These are phyloP conservation scores for Euglossa dilemma DNA, from an alignment of 1,140 invertebrate species.

Conservation along the genomic window DNA sequence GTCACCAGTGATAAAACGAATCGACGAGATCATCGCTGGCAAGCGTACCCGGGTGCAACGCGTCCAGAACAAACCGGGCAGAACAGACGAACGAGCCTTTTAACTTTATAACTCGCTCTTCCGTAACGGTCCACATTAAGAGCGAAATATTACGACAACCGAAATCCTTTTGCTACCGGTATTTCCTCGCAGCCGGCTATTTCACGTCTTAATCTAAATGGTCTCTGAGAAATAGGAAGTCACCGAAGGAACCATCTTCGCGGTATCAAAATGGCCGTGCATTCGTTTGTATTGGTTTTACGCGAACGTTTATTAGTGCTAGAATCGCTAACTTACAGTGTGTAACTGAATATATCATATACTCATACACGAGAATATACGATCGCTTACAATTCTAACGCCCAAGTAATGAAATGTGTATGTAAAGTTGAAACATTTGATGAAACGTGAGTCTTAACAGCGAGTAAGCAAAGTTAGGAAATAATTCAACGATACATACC, in stretches of 20 bases:
- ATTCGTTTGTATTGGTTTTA: neutral
- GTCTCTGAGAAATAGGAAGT: neutral
- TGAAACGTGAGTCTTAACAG: too few species aligned
- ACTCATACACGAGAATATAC: too few species aligned
- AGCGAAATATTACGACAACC: constrained; percentile 40
- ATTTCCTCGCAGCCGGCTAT: neutral
- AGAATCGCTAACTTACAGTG: too few species aligned
- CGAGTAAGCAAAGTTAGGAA: too few species aligned
- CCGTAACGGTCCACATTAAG: constrained; percentile 24
- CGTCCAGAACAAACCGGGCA: neutral
- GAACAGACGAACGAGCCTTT: constrained; percentile 33
- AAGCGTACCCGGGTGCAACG: neutral
- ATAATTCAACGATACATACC: too few species aligned
- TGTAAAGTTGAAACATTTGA: too few species aligned
- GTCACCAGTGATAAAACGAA: constrained; percentile 46
- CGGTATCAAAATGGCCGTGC: too few species aligned
- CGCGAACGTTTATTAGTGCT: neutral
- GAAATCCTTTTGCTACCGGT: constrained; percentile 1
- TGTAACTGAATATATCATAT: too few species aligned
- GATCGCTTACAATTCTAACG: too few species aligned
- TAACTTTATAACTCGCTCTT: constrained; percentile 28
- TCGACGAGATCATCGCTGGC: constrained; percentile 49
- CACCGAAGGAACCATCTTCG: too few species aligned
- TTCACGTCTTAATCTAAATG: constrained; percentile 26
- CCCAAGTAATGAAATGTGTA: too few species aligned